Conservation (phyloP, 1,140 invertebrate genomes). For the Dendrolimus punctatus region DNA sequence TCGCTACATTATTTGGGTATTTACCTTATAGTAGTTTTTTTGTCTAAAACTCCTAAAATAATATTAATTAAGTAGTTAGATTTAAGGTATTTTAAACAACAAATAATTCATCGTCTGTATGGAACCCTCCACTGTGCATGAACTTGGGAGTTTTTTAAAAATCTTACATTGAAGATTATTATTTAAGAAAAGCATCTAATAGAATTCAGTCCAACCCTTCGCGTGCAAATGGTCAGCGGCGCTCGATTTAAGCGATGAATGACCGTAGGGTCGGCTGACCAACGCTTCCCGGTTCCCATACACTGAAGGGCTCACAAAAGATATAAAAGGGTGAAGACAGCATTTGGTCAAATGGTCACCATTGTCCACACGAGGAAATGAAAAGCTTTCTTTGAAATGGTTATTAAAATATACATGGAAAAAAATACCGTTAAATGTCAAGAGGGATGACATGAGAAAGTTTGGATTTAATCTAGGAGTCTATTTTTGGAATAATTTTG, state of each 20-base stretch:
- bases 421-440: conserved; percentile 55
- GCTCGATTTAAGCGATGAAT: conserved; percentile 45
- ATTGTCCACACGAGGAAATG: conserved; percentile 1
- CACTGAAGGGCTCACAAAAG: conserved; percentile 56
- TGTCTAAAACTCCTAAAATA: too few species aligned
- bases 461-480: conserved; percentile 10
- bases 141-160: too few species aligned
- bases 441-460: conserved; percentile 56
- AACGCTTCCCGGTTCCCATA: conserved; percentile 62
- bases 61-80: too few species aligned
- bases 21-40: too few species aligned
- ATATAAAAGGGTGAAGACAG: conserved; percentile 66
- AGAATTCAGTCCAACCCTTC: too few species aligned
- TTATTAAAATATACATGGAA: conserved; percentile 1
- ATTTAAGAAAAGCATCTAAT: too few species aligned
- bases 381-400: neutral
- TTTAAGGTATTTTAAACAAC: too few species aligned
- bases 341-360: conserved; percentile 64
- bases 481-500: too few species aligned
- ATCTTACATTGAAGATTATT: too few species aligned
- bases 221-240: conserved; percentile 6
- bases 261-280: conserved; percentile 25
- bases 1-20: too few species aligned
- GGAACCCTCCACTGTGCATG: too few species aligned
- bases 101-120: too few species aligned